These are phyloP conservation scores for Doryteuthis pealeii DNA, from an alignment of 1,140 invertebrate species.

Conservation along the genomic window DNA sequence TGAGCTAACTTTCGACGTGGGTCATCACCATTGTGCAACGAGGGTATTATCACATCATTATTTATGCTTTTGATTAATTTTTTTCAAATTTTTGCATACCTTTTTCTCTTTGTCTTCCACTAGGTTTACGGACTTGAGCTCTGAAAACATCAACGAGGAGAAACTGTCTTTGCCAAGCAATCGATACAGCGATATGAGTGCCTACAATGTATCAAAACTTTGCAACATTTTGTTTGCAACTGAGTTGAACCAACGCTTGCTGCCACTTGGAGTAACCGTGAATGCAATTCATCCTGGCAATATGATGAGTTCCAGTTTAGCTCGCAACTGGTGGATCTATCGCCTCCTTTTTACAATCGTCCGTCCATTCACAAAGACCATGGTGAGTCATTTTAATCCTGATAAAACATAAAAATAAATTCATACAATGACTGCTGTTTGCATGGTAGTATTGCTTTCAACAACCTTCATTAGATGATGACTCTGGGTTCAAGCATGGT, in stretches of 20 bases:
- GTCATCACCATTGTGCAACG: no score
- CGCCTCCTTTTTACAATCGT: constrained; percentile 76
- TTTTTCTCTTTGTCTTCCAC: not conserved
- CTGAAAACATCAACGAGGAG: constrained; percentile 67
- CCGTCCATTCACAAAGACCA: constrained; percentile 90
- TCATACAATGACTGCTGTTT: no score
- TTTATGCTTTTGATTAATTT: not conserved
- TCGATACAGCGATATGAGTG: constrained; percentile 75
- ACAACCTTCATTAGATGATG: no score
- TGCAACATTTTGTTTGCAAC: constrained; percentile 84
- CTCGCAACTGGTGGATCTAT: constrained; percentile 83
- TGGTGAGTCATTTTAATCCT: constrained; percentile 67
- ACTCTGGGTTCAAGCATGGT: no score
- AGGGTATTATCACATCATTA: no score
- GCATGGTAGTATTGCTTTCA: no score
- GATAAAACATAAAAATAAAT: no score
- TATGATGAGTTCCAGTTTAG: constrained; percentile 76
- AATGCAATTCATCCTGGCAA: constrained; percentile 92
- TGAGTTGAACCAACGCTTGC: constrained; percentile 66
- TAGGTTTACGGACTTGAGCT: constrained; percentile 70
- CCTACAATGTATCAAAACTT: constrained; percentile 89
- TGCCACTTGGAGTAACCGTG: constrained; percentile 69
- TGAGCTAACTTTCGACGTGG: no score
- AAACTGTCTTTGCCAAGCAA: constrained; percentile 64
- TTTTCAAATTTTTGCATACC: not conserved